Conservation (phyloP, 2,797 vertebrate species). For the Caiman crocodilus region DNA sequence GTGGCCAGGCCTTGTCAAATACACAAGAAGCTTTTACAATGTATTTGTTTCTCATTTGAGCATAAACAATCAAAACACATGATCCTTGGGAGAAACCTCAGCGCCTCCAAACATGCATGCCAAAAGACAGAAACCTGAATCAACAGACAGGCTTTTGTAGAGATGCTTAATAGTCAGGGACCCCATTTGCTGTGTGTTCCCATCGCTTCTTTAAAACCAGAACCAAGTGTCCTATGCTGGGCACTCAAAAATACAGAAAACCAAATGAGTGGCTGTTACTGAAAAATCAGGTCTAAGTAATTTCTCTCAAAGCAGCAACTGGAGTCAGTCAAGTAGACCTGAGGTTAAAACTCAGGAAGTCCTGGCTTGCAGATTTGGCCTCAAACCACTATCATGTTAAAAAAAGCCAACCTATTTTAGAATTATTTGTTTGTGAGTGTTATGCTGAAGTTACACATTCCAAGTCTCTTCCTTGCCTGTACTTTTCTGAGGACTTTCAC, state of each 20-base stretch:
- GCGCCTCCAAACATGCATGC: neutral
- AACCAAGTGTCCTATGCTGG: neutral
- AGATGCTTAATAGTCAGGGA: neutral
- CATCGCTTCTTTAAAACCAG: neutral
- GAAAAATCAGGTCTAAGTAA: neutral
- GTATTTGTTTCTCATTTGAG: slow-evolving; percentile 19
- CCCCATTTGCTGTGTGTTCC: neutral
- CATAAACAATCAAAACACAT: neutral
- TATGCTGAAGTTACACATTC: neutral
- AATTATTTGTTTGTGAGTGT: neutral
- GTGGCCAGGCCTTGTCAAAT: neutral
- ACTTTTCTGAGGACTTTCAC: neutral
- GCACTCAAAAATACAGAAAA: neutral
- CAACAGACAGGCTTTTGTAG: neutral
- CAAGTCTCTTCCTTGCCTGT: neutral
- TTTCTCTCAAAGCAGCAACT: neutral
- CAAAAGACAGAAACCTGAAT: neutral
- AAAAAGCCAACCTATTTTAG: neutral
- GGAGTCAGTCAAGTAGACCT: neutral
- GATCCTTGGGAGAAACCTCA: neutral
- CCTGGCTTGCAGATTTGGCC: neutral
- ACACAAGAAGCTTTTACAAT: slow-evolving; percentile 14
- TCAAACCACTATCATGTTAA: neutral
- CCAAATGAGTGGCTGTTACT: neutral
- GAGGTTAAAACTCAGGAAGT: neutral